phyloP scores from a whole-genome alignment of 1,140 invertebrate genomes.

The Leguminivora glycinivorella region DNA sequence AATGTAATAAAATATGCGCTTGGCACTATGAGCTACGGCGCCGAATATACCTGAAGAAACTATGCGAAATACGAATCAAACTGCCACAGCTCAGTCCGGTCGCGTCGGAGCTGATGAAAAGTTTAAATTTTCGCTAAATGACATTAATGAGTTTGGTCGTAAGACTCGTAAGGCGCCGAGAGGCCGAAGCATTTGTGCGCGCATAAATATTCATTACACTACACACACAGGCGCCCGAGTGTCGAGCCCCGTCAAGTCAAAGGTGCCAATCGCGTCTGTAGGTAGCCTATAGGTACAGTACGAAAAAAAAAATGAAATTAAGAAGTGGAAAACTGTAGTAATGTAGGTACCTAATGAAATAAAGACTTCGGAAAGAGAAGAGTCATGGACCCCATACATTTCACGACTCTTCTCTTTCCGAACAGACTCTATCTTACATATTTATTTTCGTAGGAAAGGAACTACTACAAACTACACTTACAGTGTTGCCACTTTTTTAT shows the following conservation, averaged over 20 bases:
- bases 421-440: too few relatives aligned
- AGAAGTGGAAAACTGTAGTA: too few relatives aligned
- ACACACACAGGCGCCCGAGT: constrained; percentile 48
- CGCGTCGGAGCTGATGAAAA: constrained; percentile 65
- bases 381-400: too few relatives aligned
- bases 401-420: too few relatives aligned
- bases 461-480: too few relatives aligned
- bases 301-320: too few relatives aligned
- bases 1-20: background rate
- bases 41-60: background rate
- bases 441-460: too few relatives aligned
- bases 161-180: constrained; percentile 40
- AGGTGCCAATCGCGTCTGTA: constrained; percentile 48
- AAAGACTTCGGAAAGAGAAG: too few relatives aligned
- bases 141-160: constrained; percentile 59
- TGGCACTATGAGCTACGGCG: background rate
- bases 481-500: too few relatives aligned
- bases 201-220: constrained; percentile 64
- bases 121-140: constrained; percentile 67
- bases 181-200: constrained; percentile 35
- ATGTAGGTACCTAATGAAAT: too few relatives aligned
- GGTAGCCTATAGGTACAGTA: too few relatives aligned
- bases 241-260: constrained; percentile 59
- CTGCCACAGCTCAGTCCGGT: constrained; percentile 47
- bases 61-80: constrained; percentile 42